These are phyloP conservation scores for Thryonomys swinderianus DNA, from an alignment of 2,113 vertebrate genomes.

Conservation along the genomic window DNA sequence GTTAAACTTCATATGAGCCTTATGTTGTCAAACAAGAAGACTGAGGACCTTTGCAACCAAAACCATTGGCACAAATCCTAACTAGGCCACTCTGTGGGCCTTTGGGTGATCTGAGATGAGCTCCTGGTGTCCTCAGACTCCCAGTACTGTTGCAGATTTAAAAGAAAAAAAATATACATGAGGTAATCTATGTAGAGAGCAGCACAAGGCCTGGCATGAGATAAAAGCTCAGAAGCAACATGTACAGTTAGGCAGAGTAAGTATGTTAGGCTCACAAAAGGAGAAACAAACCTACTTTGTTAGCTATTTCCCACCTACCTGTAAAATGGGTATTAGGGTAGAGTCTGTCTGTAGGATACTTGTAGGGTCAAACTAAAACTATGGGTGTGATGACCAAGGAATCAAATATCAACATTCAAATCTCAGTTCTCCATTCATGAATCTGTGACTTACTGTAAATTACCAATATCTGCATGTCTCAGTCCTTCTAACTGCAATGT, in stretches of 20 bases:
- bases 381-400: background rate
- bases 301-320: background rate
- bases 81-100: fast-evolving
- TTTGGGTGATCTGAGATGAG: background rate
- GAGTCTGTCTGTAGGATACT: fast-evolving
- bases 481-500: background rate
- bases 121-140: background rate
- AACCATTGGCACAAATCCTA: background rate
- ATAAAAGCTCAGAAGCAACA: background rate
- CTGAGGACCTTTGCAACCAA: background rate
- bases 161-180: background rate
- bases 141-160: background rate
- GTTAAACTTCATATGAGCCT: background rate
- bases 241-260: too few relatives aligned
- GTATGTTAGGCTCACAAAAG: background rate
- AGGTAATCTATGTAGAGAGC: background rate
- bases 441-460: background rate
- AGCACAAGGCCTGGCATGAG: background rate
- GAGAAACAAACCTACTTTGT: background rate
- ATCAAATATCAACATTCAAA: background rate
- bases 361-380: fast-evolving
- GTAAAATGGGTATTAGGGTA: fast-evolving
- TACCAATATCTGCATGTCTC: background rate
- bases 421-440: background rate
- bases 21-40: background rate